Conservation (phyloP, 2,888 invertebrate species). For the Leptinotarsa rubiginosa region DNA sequence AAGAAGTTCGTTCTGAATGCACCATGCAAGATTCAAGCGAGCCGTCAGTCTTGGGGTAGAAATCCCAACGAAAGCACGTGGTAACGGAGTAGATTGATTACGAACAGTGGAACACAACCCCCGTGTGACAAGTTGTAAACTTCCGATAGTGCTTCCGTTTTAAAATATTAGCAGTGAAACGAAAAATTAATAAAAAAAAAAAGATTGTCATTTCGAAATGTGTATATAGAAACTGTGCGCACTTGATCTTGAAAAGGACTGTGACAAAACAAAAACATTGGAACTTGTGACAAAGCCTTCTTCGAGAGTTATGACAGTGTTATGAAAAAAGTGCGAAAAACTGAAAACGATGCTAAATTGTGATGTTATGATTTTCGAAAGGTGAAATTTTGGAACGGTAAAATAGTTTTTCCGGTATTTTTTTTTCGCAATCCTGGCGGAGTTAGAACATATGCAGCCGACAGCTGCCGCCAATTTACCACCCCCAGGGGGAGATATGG, state of each 20-base stretch:
- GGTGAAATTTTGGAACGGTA: conserved; percentile 32
- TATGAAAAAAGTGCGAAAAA: conserved; percentile 27
- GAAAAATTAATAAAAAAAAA: background rate
- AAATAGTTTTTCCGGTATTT: conserved; percentile 6
- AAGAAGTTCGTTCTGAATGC: conserved; percentile 68
- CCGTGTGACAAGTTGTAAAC: conserved; percentile 43
- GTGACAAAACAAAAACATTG: conserved; percentile 25
- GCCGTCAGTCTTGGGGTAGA: conserved; percentile 71
- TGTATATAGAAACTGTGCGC: conserved; percentile 23
- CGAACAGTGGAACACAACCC: conserved; percentile 42
- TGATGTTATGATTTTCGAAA: conserved; percentile 37
- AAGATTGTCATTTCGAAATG: background rate
- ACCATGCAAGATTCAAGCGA: conserved; percentile 66
- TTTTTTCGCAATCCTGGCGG: conserved; percentile 58
- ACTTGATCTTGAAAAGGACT: conserved; percentile 14
- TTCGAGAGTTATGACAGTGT: conserved; percentile 33
- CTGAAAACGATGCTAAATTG: conserved; percentile 32
- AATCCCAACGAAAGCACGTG: conserved; percentile 71
- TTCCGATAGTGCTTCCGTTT: conserved; percentile 46
- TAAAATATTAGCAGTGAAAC: background rate
- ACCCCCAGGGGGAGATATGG: conserved; percentile 83
- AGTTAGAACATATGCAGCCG: conserved; percentile 77
- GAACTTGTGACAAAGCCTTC: conserved; percentile 7
- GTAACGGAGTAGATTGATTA: conserved; percentile 38
- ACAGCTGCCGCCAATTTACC: conserved; percentile 72